Evolutionary conservation across 2,888 invertebrate genomes (phyloP).

Genomic region (Ceraclea dissimilis): DNA sequence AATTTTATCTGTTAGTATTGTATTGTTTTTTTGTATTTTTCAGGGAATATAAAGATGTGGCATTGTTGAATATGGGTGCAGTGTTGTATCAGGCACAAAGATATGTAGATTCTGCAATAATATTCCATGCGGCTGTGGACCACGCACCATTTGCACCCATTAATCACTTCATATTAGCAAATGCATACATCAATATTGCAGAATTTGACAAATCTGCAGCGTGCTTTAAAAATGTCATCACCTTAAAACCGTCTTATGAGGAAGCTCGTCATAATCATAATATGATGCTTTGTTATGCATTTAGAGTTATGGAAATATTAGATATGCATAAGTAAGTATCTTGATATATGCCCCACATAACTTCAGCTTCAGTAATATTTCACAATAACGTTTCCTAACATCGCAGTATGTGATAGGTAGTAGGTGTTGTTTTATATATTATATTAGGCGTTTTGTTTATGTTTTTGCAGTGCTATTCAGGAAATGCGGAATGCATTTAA

Average conservation of each 20-base stretch:
- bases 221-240: constrained; percentile 59
- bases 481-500: constrained; percentile 54
- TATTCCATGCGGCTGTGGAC: constrained; percentile 66
- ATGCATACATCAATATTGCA: constrained; percentile 61
- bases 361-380: neutral
- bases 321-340: constrained; percentile 57
- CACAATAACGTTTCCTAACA: too few species aligned
- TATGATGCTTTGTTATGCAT: constrained; percentile 61
- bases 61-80: constrained; percentile 65
- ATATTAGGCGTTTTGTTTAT: too few species aligned
- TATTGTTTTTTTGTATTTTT: constrained; percentile 29
- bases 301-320: constrained; percentile 54
- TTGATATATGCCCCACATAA: neutral
- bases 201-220: constrained; percentile 65
- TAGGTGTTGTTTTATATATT: too few species aligned
- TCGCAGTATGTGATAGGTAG: too few species aligned
- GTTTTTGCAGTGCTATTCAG: constrained; percentile 47
- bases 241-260: constrained; percentile 55
- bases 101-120: constrained; percentile 63
- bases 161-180: constrained; percentile 63
- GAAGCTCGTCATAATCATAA: constrained; percentile 54
- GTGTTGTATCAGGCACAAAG: constrained; percentile 61
- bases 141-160: constrained; percentile 54
- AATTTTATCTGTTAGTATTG: neutral
- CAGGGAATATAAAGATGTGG: constrained; percentile 65